A percentile compares a stretch with the other conserved stretches of the same genome.
Evolutionary conservation across 2,888 invertebrate species (phyloP).

Genomic region (Andrena bicolor): DNA sequence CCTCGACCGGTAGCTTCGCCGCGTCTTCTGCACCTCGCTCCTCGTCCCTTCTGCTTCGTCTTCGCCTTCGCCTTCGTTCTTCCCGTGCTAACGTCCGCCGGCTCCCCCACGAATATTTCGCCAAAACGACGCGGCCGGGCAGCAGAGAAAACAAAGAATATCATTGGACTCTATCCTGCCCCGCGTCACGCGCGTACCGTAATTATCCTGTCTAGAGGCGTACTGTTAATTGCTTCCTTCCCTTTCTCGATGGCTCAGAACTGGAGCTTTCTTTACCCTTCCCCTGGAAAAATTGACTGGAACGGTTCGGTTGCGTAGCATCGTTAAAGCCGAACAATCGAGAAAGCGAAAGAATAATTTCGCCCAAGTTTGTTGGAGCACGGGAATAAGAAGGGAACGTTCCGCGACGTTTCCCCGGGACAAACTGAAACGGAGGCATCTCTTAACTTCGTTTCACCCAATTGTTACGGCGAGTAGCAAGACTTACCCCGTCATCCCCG

Average conservation of each 20-base stretch:
- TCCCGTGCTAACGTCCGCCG: constrained; percentile 54
- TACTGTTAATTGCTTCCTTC: background rate
- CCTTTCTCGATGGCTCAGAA: background rate
- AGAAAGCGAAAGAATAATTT: background rate
- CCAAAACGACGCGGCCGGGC: constrained; percentile 36
- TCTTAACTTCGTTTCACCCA: constrained; percentile 47
- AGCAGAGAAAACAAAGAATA: constrained; percentile 22
- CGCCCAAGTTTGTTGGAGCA: background rate
- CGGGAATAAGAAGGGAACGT: background rate
- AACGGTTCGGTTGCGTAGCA: background rate
- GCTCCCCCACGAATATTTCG: constrained; percentile 70
- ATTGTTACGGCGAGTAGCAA: constrained; percentile 51
- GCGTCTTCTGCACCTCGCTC: constrained; percentile 51
- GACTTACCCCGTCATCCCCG: constrained; percentile 45
- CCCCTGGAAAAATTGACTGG: background rate
- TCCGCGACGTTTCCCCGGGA: background rate
- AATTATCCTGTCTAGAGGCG: constrained; percentile 34
- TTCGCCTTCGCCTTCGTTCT: constrained; percentile 36
- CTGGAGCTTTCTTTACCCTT: background rate
- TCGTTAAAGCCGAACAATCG: background rate
- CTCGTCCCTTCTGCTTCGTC: constrained; percentile 30
- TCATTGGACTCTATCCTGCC: constrained; percentile 11
- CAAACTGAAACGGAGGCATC: constrained; percentile 16
- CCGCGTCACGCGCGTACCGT: constrained; percentile 36
- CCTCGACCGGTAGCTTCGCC: constrained; percentile 74